Evolutionary conservation across 2,888 invertebrate genomes (phyloP), one percentile per base, ranked within the genome.

Genomic region (Zaprionus lineosus): DNA sequence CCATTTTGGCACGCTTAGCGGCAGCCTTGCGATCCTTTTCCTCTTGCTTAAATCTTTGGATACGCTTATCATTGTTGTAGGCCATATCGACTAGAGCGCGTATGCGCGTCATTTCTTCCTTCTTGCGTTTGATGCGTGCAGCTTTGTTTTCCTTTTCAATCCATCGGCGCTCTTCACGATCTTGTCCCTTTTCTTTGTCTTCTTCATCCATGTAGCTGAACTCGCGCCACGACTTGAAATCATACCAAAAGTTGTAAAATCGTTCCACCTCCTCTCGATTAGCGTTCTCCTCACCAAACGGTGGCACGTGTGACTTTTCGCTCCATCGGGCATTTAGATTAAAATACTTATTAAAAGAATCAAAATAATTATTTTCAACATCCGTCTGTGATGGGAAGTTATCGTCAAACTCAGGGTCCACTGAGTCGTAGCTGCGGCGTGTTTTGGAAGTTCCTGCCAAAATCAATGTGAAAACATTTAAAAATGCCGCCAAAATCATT

Each of bases 151-250:
- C 96, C 90, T 98, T 99, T 88, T 99, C 99, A 87, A 99, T 99
- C 96, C 98, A 99, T 64, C 97, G 93, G 36, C 99, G 92, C 91
- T 98, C 98, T 82, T 98, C 98, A 1, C 99, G 94, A 90, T 96
- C 98, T 88, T 98, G 97, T 1, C 98, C 99, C 86, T 96, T 97
- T 87, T 99, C 98, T 88, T 99, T 99, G 87, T 99, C 99, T 89
- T 99, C 99, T 90, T 99, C 98, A 88, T 99, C 99, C 74, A 98
- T 91, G 89, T 99, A 99, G 1, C 99, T 99, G 91, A 96, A 99
- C 89, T 99, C 99, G 63, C 99, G 93, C 99, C 99, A 99, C 0
- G 99, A 98, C 74, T 98, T 97, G 91, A 99, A 99, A 84, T 97
- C 95, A 89, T 96, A 98, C 99, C 99, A 99, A 90, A 98, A 99